A percentile compares a stretch with the other conserved stretches of the same genome.
Conservation (phyloP, 1,140 invertebrate species). For the Drosophila arizonae region DNA sequence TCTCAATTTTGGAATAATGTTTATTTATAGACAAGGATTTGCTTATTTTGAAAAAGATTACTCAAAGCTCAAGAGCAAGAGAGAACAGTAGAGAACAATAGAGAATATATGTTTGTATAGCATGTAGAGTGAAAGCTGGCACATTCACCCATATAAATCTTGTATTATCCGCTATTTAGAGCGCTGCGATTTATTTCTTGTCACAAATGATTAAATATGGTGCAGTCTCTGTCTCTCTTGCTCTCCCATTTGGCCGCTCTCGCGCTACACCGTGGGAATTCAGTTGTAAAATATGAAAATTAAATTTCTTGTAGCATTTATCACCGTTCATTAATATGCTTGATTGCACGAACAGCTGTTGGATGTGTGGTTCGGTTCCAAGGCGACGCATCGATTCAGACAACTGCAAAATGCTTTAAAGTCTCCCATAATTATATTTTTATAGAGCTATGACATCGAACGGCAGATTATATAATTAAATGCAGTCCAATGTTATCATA, state of each 20-base stretch:
- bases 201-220: constrained; percentile 73
- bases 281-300: constrained; percentile 59
- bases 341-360: constrained; percentile 78
- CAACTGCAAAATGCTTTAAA: constrained; percentile 55
- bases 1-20: constrained; percentile 47
- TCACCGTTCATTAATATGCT: constrained; percentile 63
- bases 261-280: constrained; percentile 5
- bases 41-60: constrained; percentile 36
- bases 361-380: constrained; percentile 32
- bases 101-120: constrained; percentile 22
- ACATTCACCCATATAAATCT: constrained; percentile 8
- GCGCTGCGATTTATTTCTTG: constrained; percentile 69
- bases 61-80: constrained; percentile 31
- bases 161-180: constrained; percentile 20
- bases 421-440: constrained; percentile 36
- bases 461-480: constrained; percentile 1
- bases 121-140: constrained; percentile 24
- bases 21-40: constrained; percentile 52
- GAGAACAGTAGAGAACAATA: not conserved
- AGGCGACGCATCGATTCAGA: constrained; percentile 44
- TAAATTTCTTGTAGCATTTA: constrained; percentile 59
- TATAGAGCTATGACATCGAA: constrained; percentile 16
- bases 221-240: constrained; percentile 4
- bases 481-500: not conserved
- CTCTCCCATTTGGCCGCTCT: not conserved